Conservation (phyloP, 2,888 invertebrate genomes). For the Agonum fuliginosum region DNA sequence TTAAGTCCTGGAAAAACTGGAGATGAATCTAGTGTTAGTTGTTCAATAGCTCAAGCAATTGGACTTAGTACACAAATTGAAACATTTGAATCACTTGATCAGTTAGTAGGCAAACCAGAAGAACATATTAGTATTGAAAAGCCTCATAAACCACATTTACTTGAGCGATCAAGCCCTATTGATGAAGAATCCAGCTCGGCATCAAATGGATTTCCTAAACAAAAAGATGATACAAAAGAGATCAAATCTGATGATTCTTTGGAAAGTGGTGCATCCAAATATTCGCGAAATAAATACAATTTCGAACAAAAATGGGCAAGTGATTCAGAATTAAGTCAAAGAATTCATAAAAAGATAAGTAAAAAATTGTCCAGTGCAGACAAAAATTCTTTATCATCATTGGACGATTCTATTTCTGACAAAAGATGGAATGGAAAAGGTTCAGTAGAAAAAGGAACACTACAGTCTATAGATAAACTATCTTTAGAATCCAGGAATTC, state of each 20-base stretch:
- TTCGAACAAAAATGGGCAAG: conserved; percentile 73
- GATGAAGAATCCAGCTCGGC: conserved; percentile 70
- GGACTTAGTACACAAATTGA: conserved; percentile 86
- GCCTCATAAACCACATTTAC: conserved; percentile 69
- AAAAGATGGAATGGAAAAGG: conserved; percentile 64
- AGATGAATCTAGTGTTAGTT: conserved; percentile 85
- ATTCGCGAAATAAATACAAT: conserved; percentile 70
- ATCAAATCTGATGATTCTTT: conserved; percentile 51
- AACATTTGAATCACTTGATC: conserved; percentile 79
- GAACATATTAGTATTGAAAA: conserved; percentile 35
- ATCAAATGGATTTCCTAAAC: conserved; percentile 56
- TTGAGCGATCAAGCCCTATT: conserved; percentile 72
- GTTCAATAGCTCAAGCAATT: conserved; percentile 86
- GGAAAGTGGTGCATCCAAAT: conserved; percentile 62
- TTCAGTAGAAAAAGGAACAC: conserved; percentile 68
- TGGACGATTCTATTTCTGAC: conserved; percentile 70
- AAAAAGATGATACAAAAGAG: conserved; percentile 48
- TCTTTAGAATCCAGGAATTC: conserved; percentile 83
- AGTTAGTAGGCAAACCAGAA: conserved; percentile 75
- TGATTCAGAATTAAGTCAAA: conserved; percentile 71
- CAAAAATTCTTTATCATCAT: conserved; percentile 69
- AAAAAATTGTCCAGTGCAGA: conserved; percentile 71
- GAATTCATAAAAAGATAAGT: conserved; percentile 70
- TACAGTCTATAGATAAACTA: conserved; percentile 69
- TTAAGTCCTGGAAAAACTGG: conserved; percentile 79